A percentile compares a stretch with the other conserved stretches of the same genome.
Evolutionary conservation across 2,113 vertebrate species (phyloP).

Genomic region (Lepidothrix coronata): DNA sequence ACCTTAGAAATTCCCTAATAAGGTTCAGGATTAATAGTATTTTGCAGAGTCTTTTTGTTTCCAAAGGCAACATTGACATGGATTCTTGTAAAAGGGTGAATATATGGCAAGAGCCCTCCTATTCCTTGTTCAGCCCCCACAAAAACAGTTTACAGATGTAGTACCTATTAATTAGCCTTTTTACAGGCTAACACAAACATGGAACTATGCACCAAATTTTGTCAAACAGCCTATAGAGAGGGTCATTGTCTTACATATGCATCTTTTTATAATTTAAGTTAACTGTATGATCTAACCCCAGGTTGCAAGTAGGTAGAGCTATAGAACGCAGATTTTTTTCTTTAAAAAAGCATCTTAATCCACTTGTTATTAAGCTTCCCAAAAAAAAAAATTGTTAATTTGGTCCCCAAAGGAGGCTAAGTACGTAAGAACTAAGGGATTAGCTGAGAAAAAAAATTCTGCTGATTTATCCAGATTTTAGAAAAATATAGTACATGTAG

Average conservation of each 20-base stretch:
- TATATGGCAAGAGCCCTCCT: neutral
- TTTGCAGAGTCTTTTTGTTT: neutral
- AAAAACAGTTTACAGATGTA: neutral
- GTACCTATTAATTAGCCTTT: neutral
- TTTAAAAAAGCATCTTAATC: neutral
- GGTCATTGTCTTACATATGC: rapidly evolving
- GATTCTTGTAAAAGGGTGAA: neutral
- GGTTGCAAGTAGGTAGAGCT: neutral
- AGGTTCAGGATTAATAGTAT: neutral
- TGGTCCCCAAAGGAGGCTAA: neutral
- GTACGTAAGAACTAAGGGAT: neutral
- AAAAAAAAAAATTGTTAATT: neutral
- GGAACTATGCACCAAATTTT: neutral
- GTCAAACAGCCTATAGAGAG: neutral
- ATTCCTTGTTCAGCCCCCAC: neutral
- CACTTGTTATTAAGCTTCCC: neutral
- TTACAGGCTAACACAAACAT: neutral
- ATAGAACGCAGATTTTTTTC: neutral
- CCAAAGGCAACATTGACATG: neutral
- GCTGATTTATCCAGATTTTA: neutral
- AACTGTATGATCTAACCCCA: neutral
- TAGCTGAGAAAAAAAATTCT: neutral
- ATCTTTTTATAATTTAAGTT: neutral
- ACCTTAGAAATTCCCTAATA: neutral
- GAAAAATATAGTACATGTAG: neutral